These are phyloP conservation scores for Eumaeus atala DNA, from an alignment of 1,140 invertebrate species.

Conservation along the genomic window DNA sequence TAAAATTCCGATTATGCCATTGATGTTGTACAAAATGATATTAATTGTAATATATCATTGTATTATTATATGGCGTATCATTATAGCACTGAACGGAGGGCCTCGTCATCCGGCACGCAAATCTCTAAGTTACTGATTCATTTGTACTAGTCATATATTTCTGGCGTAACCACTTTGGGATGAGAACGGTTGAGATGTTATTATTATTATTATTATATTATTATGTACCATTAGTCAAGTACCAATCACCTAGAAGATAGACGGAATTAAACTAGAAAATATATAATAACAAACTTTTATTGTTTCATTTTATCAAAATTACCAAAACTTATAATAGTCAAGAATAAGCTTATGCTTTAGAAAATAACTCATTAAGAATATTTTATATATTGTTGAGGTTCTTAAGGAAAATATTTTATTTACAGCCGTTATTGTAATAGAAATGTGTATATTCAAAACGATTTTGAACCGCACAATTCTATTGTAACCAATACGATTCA, in stretches of 20 bases:
- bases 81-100: not conserved
- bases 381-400: no score
- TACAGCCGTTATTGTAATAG: not conserved
- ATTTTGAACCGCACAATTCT: conserved; percentile 23
- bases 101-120: not conserved
- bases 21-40: conserved; percentile 14
- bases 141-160: no score
- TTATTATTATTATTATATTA: no score
- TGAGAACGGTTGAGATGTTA: no score
- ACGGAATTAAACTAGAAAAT: no score
- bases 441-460: conserved; percentile 5
- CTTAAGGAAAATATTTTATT: conserved; percentile 17
- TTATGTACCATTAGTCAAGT: no score
- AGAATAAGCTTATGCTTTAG: not conserved
- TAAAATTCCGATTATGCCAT: conserved; percentile 38
- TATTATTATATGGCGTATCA: not conserved
- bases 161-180: no score
- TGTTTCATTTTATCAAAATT: no score
- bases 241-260: no score
- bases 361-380: no score
- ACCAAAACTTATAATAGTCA: not conserved
- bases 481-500: conserved; percentile 52
- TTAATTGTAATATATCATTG: conserved; percentile 13
- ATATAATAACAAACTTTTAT: no score
- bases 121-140: no score